Conservation (phyloP, 2,888 invertebrate genomes). For the Cephus spinipes region DNA sequence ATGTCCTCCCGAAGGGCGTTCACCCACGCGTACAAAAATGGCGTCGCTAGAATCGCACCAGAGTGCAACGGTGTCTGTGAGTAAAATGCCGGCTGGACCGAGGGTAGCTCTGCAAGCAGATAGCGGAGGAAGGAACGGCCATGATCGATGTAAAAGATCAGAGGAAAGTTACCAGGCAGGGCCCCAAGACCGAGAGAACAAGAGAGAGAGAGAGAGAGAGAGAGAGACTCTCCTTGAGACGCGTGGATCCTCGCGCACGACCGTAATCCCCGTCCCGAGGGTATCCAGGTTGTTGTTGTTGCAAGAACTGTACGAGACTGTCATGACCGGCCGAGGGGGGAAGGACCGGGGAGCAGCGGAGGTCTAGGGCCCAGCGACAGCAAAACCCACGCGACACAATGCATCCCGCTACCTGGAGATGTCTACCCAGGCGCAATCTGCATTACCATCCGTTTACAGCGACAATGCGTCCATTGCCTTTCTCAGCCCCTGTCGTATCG, state of each 20-base stretch:
- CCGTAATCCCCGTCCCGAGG: neutral
- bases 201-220: neutral
- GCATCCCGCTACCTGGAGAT: constrained; percentile 1
- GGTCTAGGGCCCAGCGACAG: constrained; percentile 2
- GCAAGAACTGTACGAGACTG: neutral
- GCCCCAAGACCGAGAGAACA: neutral
- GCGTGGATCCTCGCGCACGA: neutral
- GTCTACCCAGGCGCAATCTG: constrained; percentile 39
- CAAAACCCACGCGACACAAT: constrained; percentile 4
- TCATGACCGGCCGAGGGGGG: no score
- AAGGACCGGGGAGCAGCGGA: neutral
- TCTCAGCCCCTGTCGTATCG: neutral
- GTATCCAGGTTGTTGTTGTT: neutral
- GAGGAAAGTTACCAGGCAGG: neutral
- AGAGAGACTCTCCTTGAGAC: constrained; percentile 3
- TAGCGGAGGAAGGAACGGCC: neutral
- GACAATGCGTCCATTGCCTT: neutral
- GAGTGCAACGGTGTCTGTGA: neutral
- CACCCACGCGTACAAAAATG: neutral
- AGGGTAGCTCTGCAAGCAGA: neutral
- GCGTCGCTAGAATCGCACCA: neutral
- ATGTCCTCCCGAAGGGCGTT: neutral
- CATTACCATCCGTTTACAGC: constrained; percentile 43
- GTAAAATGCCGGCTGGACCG: neutral
- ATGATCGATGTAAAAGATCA: neutral